These are phyloP conservation scores for Sclerodermus sp. DNA, from an alignment of 2,888 invertebrate genomes.

Conservation along the genomic window DNA sequence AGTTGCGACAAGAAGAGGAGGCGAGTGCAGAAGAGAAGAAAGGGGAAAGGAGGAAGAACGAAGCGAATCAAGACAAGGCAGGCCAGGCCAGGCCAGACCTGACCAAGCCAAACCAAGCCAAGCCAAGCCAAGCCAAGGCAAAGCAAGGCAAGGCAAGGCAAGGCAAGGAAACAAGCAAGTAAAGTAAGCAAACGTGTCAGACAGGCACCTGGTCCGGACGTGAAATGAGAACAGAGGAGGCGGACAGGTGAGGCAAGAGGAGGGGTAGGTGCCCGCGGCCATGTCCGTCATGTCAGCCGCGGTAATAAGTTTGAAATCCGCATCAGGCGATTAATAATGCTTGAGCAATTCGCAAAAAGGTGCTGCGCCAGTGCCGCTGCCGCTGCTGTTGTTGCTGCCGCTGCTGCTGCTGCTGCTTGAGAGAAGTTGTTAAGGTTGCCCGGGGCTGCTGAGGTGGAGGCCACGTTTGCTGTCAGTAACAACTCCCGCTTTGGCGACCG, in stretches of 20 bases:
- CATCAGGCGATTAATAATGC: conserved; percentile 56
- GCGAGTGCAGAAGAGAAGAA: no score
- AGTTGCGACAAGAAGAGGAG: no score
- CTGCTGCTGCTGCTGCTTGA: conserved; percentile 5
- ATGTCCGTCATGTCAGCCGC: conserved; percentile 47
- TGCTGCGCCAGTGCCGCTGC: conserved; percentile 27
- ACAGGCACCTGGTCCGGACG: conserved; percentile 44
- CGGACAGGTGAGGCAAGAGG: neutral
- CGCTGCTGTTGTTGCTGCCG: neutral
- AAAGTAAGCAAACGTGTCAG: conserved; percentile 13
- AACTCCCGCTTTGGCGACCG: conserved; percentile 34
- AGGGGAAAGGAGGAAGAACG: no score
- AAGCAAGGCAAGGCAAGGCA: no score
- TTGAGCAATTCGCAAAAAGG: conserved; percentile 51
- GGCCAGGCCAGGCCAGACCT: no score
- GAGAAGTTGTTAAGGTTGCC: conserved; percentile 44
- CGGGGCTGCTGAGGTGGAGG: conserved; percentile 40
- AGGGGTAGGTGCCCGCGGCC: conserved; percentile 25
- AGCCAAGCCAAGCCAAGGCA: no score
- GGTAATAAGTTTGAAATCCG: conserved; percentile 53
- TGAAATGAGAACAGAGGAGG: conserved; percentile 32
- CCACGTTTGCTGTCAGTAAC: conserved; percentile 51
- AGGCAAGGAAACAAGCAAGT: conserved; percentile 8
- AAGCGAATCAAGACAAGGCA: no score
- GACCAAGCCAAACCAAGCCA: no score